Conservation (phyloP, 2,888 invertebrate species). For the Nipponacmea schrenckii region DNA sequence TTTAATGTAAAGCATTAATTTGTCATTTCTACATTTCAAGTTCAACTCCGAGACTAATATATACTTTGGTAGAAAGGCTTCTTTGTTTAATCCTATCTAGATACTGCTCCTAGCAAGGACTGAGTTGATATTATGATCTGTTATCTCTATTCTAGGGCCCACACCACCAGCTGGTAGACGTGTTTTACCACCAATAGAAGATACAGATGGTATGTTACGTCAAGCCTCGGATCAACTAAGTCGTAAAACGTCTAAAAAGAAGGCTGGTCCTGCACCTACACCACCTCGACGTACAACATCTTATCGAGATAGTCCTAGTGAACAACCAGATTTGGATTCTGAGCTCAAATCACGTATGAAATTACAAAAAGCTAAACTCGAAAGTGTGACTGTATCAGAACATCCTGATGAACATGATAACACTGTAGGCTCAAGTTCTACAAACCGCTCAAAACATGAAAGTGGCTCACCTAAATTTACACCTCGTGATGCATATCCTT, state of each 20-base stretch:
- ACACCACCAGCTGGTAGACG: conserved; percentile 58
- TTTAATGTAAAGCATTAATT: not conserved
- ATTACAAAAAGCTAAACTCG: conserved; percentile 58
- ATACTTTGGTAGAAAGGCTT: no score
- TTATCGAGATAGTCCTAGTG: conserved; percentile 69
- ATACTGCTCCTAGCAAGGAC: no score
- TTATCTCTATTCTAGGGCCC: conserved; percentile 41
- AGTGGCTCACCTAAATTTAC: conserved; percentile 41
- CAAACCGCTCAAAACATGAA: conserved; percentile 18
- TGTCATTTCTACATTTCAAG: no score
- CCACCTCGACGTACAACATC: conserved; percentile 94
- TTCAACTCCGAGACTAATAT: no score
- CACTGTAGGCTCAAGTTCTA: conserved; percentile 11
- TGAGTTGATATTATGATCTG: no score
- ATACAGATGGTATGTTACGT: conserved; percentile 49
- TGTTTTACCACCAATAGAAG: conserved; percentile 49
- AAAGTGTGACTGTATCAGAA: conserved; percentile 45
- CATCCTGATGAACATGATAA: conserved; percentile 10
- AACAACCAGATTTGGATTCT: conserved; percentile 42
- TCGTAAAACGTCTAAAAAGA: conserved; percentile 46
- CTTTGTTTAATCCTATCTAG: no score
- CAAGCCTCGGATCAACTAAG: conserved; percentile 55
- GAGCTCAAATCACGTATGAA: conserved; percentile 60
- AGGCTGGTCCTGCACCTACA: conserved; percentile 70
- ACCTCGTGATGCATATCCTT: conserved; percentile 25